phyloP scores from a whole-genome alignment of 23 tunicate genomes.

The Pegea sp. region DNA sequence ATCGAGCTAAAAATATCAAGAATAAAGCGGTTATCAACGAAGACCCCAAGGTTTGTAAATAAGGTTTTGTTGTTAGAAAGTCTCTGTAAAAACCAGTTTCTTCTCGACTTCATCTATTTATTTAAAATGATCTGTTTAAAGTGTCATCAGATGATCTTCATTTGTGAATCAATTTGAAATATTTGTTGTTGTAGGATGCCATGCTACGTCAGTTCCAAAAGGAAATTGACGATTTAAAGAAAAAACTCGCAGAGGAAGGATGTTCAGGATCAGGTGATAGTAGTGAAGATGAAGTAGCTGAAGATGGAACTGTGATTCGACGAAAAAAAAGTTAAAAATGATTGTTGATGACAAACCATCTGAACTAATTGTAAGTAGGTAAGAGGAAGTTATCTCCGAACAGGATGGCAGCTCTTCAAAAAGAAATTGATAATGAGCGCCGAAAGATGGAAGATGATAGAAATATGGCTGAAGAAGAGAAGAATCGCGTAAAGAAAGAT shows the following conservation, averaged over 20 bases:
- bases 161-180: no score
- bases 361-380: neutral
- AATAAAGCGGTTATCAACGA: slow-evolving; percentile 93
- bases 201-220: slow-evolving; percentile 81
- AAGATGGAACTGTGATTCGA: slow-evolving; percentile 29
- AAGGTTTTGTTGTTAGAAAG: no score
- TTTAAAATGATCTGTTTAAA: no score
- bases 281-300: slow-evolving; percentile 43
- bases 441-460: slow-evolving; percentile 56
- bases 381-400: slow-evolving; percentile 12
- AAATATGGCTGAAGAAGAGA: slow-evolving; percentile 90
- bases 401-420: slow-evolving; percentile 42
- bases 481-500: slow-evolving; percentile 37
- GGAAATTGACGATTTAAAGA: slow-evolving; percentile 72
- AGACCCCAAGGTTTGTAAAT: slow-evolving; percentile 64
- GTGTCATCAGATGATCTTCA: no score
- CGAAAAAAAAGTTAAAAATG: slow-evolving; percentile 29
- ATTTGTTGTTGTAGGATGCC: slow-evolving; percentile 37
- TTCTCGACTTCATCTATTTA: no score
- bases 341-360: neutral
- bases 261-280: slow-evolving; percentile 8
- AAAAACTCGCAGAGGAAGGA: slow-evolving; percentile 42
- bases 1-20: slow-evolving; percentile 95
- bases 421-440: slow-evolving; percentile 52
- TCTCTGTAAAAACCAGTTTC: no score